Conservation (phyloP, 2,113 vertebrate genomes). For the Pelmatolapia mariae region DNA sequence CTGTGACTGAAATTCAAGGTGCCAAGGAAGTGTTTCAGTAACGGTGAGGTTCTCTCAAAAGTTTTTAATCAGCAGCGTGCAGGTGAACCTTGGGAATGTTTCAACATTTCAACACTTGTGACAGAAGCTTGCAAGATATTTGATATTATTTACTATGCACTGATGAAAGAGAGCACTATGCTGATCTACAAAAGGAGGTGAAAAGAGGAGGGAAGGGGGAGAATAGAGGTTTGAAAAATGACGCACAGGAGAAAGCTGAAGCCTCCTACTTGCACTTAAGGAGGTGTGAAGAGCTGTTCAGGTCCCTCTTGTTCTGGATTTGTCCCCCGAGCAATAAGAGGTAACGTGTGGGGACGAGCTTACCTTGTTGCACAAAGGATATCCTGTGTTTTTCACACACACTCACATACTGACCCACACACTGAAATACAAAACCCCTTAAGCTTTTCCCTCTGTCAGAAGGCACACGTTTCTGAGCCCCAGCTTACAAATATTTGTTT, state of each 20-base stretch:
- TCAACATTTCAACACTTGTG: slow-evolving; percentile 34
- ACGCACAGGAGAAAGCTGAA: slow-evolving; percentile 30
- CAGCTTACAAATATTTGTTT: slow-evolving; percentile 82
- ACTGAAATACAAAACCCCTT: slow-evolving; percentile 34
- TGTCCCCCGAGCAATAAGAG: slow-evolving; percentile 61
- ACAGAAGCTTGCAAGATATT: slow-evolving; percentile 40
- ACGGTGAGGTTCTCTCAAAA: slow-evolving; percentile 4
- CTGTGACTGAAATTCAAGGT: slow-evolving; percentile 32
- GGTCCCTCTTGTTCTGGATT: slow-evolving; percentile 42
- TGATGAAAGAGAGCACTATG: slow-evolving; percentile 66
- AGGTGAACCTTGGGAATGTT: slow-evolving; percentile 19
- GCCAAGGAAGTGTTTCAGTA: slow-evolving; percentile 2
- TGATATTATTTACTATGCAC: slow-evolving; percentile 26
- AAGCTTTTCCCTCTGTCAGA: slow-evolving; percentile 26
- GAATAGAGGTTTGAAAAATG: neutral
- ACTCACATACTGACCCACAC: slow-evolving; percentile 18
- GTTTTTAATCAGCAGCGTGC: slow-evolving; percentile 12
- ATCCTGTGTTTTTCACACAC: slow-evolving; percentile 63
- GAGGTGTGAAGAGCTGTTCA: slow-evolving; percentile 56
- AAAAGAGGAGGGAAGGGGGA: neutral
- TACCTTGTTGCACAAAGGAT: slow-evolving; percentile 64
- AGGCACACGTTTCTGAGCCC: slow-evolving; percentile 41
- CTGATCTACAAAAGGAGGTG: neutral
- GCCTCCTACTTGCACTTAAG: slow-evolving; percentile 49
- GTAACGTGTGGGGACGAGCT: slow-evolving; percentile 32